Evolutionary conservation across 2,113 vertebrate species (phyloP), one percentile per base, ranked within the genome.

Genomic region (Scortum barcoo): DNA sequence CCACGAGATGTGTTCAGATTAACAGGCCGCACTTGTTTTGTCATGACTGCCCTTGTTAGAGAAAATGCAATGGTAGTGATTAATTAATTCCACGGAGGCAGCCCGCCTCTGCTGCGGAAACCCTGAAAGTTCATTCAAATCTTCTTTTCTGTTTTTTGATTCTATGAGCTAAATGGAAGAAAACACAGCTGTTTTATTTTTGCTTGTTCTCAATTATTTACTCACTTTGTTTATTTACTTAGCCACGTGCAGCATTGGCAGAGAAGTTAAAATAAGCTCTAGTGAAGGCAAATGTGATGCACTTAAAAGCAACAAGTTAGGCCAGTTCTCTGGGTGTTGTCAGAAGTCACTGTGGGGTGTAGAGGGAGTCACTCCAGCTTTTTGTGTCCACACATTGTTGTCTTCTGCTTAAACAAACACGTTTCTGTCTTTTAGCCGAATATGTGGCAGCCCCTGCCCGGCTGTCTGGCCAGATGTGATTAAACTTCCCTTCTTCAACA

Each of bases 381-480:
- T 0, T 40, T 40, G 2, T 11, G 19, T 62, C 50, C 36, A 26
- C 33, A 48, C 42, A 20, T 71, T 26, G 12, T 38, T 33, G 22
- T 22, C 7, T 57, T 53, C 2, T 33, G 24, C 33, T 42, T 20
- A 9, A 88, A 68, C 26, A 20, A 65, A 53, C 71, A 0, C 0
- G 9, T 76, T 50, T 74, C 7, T 87, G 30, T 78, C 46, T 62
- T 86, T 10, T 51, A 99, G 98, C 85, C 98, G 98, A 68, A 98
- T 99, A 87, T 99, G 98, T 1, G 98, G 98, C 72, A 99, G 97
- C 88, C 98, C 98, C 3, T 99, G 97, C 87, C 98, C 98, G 67
- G 98, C 97, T 20, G 97, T 97, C 78, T 99, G 98, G 98, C 98
- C 98, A 10, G 98, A 99, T 88, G 98, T 99, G 50, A 99, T 99